phyloP scores from a whole-genome alignment of 2,797 vertebrate species.

The Trachurus trachurus region DNA sequence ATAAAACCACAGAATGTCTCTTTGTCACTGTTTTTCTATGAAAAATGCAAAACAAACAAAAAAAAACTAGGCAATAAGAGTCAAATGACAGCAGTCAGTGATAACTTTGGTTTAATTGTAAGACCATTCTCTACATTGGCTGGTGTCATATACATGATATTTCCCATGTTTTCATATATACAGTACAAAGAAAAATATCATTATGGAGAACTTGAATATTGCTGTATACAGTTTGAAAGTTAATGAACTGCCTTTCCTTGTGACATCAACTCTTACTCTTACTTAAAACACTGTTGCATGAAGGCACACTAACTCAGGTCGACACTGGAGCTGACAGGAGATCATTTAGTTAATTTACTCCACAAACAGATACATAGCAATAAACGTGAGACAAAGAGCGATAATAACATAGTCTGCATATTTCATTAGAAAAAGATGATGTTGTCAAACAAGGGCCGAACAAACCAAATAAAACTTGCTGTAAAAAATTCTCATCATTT shows the following conservation, averaged over 20 bases:
- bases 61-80: conserved; percentile 8
- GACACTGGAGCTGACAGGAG: conserved; percentile 3
- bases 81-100: conserved; percentile 24
- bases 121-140: conserved; percentile 64
- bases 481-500: conserved; percentile 74
- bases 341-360: conserved; percentile 11
- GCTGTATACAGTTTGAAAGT: conserved; percentile 21
- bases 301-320: conserved; percentile 42
- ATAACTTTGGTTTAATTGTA: conserved; percentile 79
- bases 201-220: conserved; percentile 8
- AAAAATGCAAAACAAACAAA: not conserved
- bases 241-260: not conserved
- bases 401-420: conserved; percentile 33
- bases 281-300: conserved; percentile 23
- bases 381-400: conserved; percentile 2
- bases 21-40: not conserved
- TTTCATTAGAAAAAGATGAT: conserved; percentile 46
- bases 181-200: conserved; percentile 53
- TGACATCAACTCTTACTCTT: conserved; percentile 15
- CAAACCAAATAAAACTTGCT: conserved; percentile 56
- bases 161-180: conserved; percentile 46
- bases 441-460: conserved; percentile 49
- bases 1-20: not conserved
- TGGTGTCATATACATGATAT: conserved; percentile 54
- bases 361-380: conserved; percentile 11